Conservation (phyloP, 2,888 invertebrate genomes). For the Scaptomyza reducta region DNA sequence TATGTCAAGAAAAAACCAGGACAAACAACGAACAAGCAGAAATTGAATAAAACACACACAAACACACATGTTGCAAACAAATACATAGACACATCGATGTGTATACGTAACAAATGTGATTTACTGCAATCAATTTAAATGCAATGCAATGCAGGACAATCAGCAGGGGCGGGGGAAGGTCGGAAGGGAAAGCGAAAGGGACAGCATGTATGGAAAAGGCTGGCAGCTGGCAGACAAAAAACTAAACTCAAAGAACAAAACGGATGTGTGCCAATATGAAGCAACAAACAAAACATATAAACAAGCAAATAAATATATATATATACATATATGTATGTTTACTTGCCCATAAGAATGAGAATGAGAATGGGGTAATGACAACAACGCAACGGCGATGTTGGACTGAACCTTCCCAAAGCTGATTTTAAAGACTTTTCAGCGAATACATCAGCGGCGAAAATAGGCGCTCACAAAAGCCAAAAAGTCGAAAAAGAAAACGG, state of each 20-base stretch:
- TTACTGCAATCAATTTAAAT: conserved; percentile 83
- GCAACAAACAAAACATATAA: conserved; percentile 14
- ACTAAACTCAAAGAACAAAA: conserved; percentile 15
- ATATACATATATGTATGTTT: conserved; percentile 1
- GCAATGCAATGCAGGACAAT: conserved; percentile 47
- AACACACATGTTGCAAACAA: conserved; percentile 15
- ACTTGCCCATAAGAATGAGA: conserved; percentile 35
- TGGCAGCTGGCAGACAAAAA: conserved; percentile 32
- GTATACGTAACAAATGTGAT: conserved; percentile 73
- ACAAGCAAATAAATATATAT: background rate
- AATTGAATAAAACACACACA: conserved; percentile 66
- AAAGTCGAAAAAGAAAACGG: conserved; percentile 58
- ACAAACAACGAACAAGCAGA: conserved; percentile 53
- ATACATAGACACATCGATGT: conserved; percentile 16
- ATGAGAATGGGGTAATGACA: conserved; percentile 46
- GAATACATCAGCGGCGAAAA: conserved; percentile 81
- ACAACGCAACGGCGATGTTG: conserved; percentile 16
- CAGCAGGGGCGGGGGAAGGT: background rate
- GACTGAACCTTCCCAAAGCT: conserved; percentile 62
- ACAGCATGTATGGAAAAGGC: conserved; percentile 19
- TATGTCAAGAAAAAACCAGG: conserved; percentile 67
- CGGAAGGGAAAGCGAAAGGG: conserved; percentile 14
- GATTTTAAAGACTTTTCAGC: conserved; percentile 78
- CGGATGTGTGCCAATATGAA: conserved; percentile 55
- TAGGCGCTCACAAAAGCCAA: conserved; percentile 70